These are phyloP conservation scores for Gallinago paraguaiae DNA, from an alignment of 2,113 vertebrate species.

Conservation along the genomic window DNA sequence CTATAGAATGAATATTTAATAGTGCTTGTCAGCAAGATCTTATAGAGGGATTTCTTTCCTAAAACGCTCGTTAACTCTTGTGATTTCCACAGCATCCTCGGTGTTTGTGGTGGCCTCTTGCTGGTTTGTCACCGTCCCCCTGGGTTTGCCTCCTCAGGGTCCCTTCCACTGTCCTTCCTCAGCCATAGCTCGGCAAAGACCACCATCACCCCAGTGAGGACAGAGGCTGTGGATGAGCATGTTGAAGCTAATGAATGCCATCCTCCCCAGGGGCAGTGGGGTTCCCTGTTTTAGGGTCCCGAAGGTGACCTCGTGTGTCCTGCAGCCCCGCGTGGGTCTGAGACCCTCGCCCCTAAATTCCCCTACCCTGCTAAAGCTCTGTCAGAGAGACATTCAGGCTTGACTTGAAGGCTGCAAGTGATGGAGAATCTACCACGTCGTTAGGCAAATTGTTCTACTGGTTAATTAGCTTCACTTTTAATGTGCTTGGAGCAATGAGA, in stretches of 20 bases:
- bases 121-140: background rate
- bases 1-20: constrained; percentile 85
- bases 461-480: constrained; percentile 67
- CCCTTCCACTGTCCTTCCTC: background rate
- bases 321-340: fast-evolving
- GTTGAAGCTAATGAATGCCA: background rate
- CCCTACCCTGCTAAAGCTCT: background rate
- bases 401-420: constrained; percentile 52
- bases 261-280: background rate
- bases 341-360: background rate
- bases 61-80: constrained; percentile 70
- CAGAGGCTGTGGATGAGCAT: background rate
- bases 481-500: constrained; percentile 61
- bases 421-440: constrained; percentile 56
- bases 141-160: background rate
- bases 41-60: constrained; percentile 65
- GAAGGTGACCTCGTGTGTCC: background rate
- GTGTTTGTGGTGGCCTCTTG: constrained; percentile 23
- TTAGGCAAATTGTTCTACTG: constrained; percentile 67
- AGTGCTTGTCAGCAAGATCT: constrained; percentile 81
- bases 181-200: background rate
- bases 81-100: constrained; percentile 19
- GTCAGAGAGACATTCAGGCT: background rate
- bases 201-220: fast-evolving
- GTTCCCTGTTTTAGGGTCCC: background rate